A percentile compares a stretch with the other conserved stretches of the same genome.
These are phyloP conservation scores for Elegia similella DNA, from an alignment of 2,888 invertebrate genomes.

Conservation along the genomic window DNA sequence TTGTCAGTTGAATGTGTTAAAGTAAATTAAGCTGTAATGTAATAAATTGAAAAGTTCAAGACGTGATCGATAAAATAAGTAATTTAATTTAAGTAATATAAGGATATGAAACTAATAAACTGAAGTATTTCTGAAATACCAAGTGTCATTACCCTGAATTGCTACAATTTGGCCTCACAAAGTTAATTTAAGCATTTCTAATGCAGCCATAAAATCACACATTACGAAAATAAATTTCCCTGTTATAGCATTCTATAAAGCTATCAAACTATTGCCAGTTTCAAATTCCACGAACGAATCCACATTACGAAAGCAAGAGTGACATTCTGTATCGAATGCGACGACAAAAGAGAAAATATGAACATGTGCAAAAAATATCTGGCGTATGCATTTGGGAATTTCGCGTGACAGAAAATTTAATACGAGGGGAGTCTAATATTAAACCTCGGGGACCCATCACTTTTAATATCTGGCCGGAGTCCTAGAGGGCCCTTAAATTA, in stretches of 20 bases:
- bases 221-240: conserved; percentile 25
- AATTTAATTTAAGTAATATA: too few relatives aligned
- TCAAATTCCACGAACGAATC: conserved; percentile 52
- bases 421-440: conserved; percentile 81
- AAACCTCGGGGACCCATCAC: conserved; percentile 81
- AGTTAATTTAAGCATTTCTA: background rate
- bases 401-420: conserved; percentile 81
- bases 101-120: too few relatives aligned
- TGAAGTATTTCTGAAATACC: too few relatives aligned
- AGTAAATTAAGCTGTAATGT: conserved; percentile 15
- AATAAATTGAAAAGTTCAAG: too few relatives aligned
- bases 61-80: too few relatives aligned
- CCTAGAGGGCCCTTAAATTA: conserved; percentile 80
- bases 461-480: conserved; percentile 79
- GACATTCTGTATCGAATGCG: conserved; percentile 78
- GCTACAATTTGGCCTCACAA: too few relatives aligned
- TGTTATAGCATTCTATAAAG: conserved; percentile 29
- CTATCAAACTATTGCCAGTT: conserved; percentile 29
- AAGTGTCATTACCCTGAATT: too few relatives aligned
- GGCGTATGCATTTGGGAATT: conserved; percentile 80
- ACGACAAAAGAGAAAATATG: conserved; percentile 72
- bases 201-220: background rate
- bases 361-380: conserved; percentile 82
- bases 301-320: conserved; percentile 52
- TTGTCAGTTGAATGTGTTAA: background rate